Evolutionary conservation across 2,797 vertebrate genomes (phyloP).

Genomic region (Falco concolor): DNA sequence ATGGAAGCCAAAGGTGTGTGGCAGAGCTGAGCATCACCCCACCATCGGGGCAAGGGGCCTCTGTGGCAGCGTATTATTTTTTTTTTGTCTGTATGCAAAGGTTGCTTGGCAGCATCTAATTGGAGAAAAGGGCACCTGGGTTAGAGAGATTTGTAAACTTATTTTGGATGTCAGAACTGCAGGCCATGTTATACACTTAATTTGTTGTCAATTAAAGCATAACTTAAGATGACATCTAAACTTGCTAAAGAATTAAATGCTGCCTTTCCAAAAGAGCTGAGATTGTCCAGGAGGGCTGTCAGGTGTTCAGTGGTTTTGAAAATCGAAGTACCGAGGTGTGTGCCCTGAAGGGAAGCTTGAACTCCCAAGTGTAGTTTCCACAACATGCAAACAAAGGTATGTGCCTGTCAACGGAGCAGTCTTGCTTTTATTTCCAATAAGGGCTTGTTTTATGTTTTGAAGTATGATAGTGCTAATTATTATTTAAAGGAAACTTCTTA

Average conservation of each 20-base stretch:
- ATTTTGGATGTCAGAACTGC: neutral
- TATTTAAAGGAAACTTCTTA: neutral
- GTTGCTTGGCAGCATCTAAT: neutral
- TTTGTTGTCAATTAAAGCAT: neutral
- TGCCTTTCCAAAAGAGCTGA: neutral
- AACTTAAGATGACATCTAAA: neutral
- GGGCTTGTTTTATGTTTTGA: neutral
- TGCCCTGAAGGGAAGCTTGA: neutral
- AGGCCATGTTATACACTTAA: fast-evolving
- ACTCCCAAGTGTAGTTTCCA: neutral
- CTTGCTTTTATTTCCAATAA: neutral
- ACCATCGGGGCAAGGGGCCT: fast-evolving
- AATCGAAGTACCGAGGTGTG: fast-evolving
- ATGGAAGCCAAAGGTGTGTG: neutral
- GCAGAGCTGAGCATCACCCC: fast-evolving
- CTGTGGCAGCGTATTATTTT: fast-evolving
- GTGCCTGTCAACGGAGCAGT: neutral
- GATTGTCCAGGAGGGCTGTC: neutral
- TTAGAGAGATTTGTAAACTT: neutral
- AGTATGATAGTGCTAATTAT: neutral
- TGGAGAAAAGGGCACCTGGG: neutral
- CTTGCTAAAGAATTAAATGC: neutral
- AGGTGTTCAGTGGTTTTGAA: neutral
- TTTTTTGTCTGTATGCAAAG: too few relatives aligned
- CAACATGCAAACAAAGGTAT: fast-evolving